phyloP scores from a whole-genome alignment of 2,888 invertebrate species.

The Epiblema foenella region DNA sequence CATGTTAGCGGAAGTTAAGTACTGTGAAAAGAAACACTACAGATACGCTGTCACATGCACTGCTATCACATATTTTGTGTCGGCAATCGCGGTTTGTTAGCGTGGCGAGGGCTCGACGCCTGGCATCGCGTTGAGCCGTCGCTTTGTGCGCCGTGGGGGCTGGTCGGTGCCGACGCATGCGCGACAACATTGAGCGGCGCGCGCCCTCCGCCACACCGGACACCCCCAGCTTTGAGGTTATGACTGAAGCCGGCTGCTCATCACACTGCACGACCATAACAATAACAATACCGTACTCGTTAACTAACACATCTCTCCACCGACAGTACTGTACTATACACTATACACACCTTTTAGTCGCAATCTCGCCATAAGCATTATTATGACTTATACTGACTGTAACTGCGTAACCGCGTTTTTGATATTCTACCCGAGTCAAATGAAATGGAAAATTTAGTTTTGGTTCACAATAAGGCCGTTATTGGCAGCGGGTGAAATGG shows the following conservation, averaged over 20 bases:
- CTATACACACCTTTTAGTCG: background rate
- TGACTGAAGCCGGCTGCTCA: slow-evolving; percentile 73
- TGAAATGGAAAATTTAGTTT: slow-evolving; percentile 57
- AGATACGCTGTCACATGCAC: slow-evolving; percentile 57
- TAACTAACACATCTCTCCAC: slow-evolving; percentile 56
- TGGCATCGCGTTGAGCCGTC: slow-evolving; percentile 66
- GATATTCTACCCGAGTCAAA: slow-evolving; percentile 47
- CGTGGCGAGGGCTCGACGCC: slow-evolving; percentile 62
- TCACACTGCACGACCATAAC: slow-evolving; percentile 66
- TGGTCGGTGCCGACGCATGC: slow-evolving; percentile 52
- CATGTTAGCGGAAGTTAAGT: slow-evolving; percentile 78
- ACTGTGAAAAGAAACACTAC: slow-evolving; percentile 74
- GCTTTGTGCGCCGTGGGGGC: slow-evolving; percentile 73
- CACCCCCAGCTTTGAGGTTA: slow-evolving; percentile 77
- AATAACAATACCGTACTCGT: slow-evolving; percentile 68
- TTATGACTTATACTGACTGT: slow-evolving; percentile 3
- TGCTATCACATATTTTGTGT: slow-evolving; percentile 73
- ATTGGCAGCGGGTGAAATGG: slow-evolving; percentile 52
- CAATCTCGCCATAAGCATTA: background rate
- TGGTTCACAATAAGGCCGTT: slow-evolving; percentile 54
- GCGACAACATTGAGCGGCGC: slow-evolving; percentile 81
- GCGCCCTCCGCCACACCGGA: slow-evolving; percentile 65
- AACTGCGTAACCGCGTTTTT: slow-evolving; percentile 15
- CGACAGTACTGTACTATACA: slow-evolving; percentile 33
- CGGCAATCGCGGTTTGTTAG: slow-evolving; percentile 58